These are phyloP conservation scores for Dipodomys ordii DNA, from an alignment of 2,113 vertebrate species.

Conservation along the genomic window DNA sequence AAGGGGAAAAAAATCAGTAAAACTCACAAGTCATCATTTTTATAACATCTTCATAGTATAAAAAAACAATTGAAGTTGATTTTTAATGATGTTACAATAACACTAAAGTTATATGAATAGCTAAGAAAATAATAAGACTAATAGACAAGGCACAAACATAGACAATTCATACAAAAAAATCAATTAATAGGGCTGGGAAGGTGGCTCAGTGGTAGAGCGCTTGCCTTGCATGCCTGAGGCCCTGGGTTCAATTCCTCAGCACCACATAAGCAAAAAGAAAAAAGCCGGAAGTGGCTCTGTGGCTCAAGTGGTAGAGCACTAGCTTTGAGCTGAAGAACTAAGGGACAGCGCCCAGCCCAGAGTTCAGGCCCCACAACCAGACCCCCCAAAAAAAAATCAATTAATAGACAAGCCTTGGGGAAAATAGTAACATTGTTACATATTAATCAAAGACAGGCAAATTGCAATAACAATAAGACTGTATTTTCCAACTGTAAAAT, in stretches of 20 bases:
- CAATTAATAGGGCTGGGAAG: no score
- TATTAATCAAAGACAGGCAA: conserved; percentile 22
- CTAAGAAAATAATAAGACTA: conserved; percentile 53
- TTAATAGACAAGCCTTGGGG: conserved; percentile 30
- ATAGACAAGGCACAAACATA: conserved; percentile 31
- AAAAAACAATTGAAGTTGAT: conserved; percentile 13
- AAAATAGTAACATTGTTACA: background rate
- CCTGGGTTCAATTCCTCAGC: no score
- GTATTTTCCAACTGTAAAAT: conserved; percentile 10
- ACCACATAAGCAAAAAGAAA: no score
- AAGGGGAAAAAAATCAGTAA: conserved; percentile 28
- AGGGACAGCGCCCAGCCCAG: no score
- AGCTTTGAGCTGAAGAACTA: no score
- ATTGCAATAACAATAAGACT: background rate
- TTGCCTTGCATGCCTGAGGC: no score
- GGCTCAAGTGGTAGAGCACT: no score
- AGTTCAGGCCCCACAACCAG: no score
- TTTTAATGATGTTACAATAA: conserved; percentile 41
- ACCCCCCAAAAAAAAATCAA: background rate
- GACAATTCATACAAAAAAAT: conserved; percentile 4
- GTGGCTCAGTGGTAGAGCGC: no score
- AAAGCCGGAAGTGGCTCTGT: no score
- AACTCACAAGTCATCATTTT: background rate
- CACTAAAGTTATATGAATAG: conserved; percentile 33
- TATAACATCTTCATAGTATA: conserved; percentile 19